Conservation (phyloP, 2,888 invertebrate species). For the Chaitophorus viminalis region DNA sequence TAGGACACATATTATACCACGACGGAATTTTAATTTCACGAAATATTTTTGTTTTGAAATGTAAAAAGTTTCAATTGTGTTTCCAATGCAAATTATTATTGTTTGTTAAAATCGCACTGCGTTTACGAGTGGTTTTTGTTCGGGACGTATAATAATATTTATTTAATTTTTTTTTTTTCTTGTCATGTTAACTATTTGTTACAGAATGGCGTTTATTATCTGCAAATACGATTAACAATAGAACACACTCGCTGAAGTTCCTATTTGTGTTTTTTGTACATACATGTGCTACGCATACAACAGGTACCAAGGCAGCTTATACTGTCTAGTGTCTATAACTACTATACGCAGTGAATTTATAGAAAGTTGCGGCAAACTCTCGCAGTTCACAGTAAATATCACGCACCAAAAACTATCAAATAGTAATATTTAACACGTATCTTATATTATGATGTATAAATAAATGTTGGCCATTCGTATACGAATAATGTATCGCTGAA, state of each 20-base stretch:
- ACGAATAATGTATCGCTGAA: no score
- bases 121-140: background rate
- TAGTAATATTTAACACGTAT: no score
- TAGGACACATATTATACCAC: background rate
- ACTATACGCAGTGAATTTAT: background rate
- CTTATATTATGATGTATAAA: no score
- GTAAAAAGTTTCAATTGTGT: background rate
- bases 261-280: background rate
- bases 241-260: background rate
- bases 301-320: no score
- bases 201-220: background rate
- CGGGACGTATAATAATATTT: background rate
- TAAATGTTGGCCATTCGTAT: no score
- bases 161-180: background rate
- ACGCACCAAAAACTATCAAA: no score
- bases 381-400: no score
- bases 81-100: background rate
- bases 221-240: background rate
- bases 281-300: background rate
- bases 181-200: background rate
- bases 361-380: background rate
- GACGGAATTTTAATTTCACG: background rate
- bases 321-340: no score
- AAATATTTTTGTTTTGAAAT: background rate
- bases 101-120: background rate